A percentile compares a stretch with the other conserved stretches of the same genome.
phyloP scores from a whole-genome alignment of 2,888 invertebrate genomes.

The Agrotis puta region DNA sequence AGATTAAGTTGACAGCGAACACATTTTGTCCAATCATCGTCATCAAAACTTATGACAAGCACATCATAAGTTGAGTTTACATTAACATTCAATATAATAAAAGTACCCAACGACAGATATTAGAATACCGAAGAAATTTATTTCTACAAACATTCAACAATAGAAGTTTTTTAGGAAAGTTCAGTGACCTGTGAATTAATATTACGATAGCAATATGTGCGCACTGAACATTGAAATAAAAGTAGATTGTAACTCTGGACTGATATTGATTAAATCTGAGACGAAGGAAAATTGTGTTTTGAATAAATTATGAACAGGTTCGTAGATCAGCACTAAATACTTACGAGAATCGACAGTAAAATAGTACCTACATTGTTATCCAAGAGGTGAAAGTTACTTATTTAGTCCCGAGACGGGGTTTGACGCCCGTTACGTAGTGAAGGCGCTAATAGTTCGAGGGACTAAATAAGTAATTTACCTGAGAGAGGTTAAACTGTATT shows the following conservation, averaged over 20 bases:
- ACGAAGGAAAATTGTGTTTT: background rate
- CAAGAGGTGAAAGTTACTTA: no score
- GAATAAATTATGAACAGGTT: background rate
- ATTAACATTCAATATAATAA: conserved; percentile 21
- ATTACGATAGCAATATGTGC: conserved; percentile 16
- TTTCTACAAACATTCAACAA: conserved; percentile 6
- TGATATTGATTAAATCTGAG: conserved; percentile 7
- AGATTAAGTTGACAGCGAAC: background rate
- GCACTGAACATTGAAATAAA: conserved; percentile 22
- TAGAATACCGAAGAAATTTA: conserved; percentile 28
- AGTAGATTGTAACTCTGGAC: conserved; percentile 6
- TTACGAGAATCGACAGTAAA: background rate
- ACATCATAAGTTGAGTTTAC: no score
- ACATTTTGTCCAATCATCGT: background rate
- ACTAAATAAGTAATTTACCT: no score
- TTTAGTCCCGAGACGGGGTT: no score
- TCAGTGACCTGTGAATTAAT: conserved; percentile 26
- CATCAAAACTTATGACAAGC: no score
- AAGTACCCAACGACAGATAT: conserved; percentile 18
- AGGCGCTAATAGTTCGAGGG: no score
- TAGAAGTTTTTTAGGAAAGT: conserved; percentile 22
- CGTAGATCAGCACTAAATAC: background rate
- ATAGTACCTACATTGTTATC: no score
- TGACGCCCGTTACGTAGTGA: no score
- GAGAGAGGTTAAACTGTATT: no score